Percentiles rank a stretch among this genome's conserved stretches.
phyloP scores from a whole-genome alignment of 2,113 vertebrate genomes.

The Thermophis baileyi region DNA sequence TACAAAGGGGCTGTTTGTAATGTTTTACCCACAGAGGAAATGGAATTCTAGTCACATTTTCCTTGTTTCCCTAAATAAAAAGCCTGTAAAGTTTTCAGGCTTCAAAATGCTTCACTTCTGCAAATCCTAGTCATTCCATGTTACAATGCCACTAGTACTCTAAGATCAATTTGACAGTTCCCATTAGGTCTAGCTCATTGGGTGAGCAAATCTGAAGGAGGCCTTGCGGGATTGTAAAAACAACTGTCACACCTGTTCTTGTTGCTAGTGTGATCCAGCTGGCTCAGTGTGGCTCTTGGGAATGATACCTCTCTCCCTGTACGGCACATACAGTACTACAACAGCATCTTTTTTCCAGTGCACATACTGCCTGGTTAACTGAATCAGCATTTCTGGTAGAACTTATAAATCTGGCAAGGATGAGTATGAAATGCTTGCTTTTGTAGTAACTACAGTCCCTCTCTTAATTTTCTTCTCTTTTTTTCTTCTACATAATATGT shows the following conservation, averaged over 20 bases:
- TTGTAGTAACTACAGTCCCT: constrained; percentile 38
- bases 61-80: not conserved
- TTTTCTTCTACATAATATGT: constrained; percentile 19
- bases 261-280: not conserved
- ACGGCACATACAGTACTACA: not conserved
- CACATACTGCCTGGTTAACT: not conserved
- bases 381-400: not conserved
- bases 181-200: constrained; percentile 7
- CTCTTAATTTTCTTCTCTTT: constrained; percentile 36
- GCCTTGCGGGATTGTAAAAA: not conserved
- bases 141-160: not conserved
- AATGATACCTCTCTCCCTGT: not conserved
- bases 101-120: not conserved
- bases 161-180: not conserved
- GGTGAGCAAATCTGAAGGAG: not conserved
- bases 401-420: not conserved
- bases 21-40: not conserved
- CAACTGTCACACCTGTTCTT: constrained; percentile 1
- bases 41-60: not conserved
- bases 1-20: not conserved
- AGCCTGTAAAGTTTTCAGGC: not conserved
- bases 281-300: not conserved
- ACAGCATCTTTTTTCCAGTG: not conserved
- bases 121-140: not conserved
- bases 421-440: not conserved